phyloP scores from a whole-genome alignment of 2,797 vertebrate species.

The Leptatherina wallacei region DNA sequence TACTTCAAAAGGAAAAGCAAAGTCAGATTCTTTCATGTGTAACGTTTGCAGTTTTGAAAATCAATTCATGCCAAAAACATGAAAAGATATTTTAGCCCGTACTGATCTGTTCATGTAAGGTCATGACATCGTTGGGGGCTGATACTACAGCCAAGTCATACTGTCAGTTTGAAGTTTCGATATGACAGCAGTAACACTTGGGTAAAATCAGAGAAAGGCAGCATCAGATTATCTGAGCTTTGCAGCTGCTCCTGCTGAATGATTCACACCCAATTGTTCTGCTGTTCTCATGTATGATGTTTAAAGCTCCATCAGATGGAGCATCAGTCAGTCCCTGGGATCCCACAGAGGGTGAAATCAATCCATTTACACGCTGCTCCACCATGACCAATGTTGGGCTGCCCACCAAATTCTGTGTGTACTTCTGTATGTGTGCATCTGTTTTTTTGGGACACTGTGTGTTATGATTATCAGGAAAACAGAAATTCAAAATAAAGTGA shows the following conservation, averaged over 20 bases:
- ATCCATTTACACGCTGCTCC: constrained; percentile 62
- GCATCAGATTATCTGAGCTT: constrained; percentile 56
- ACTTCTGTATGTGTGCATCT: neutral
- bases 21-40: neutral
- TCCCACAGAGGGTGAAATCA: constrained; percentile 57
- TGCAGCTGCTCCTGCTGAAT: constrained; percentile 56
- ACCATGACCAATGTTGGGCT: constrained; percentile 34
- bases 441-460: constrained; percentile 10
- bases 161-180: constrained; percentile 8
- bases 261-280: constrained; percentile 58
- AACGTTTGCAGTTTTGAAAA: neutral
- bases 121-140: neutral
- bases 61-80: neutral
- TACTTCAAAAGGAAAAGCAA: neutral
- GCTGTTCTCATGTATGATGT: constrained; percentile 46
- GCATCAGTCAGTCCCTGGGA: constrained; percentile 54
- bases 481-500: neutral
- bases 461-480: neutral
- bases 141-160: neutral
- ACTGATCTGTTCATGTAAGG: neutral
- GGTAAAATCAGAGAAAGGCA: constrained; percentile 25
- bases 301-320: constrained; percentile 54
- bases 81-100: neutral
- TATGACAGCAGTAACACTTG: constrained; percentile 14
- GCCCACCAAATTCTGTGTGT: constrained; percentile 9